phyloP scores from a whole-genome alignment of 1,140 invertebrate genomes.

The Venustaconcha ellipsiformis region DNA sequence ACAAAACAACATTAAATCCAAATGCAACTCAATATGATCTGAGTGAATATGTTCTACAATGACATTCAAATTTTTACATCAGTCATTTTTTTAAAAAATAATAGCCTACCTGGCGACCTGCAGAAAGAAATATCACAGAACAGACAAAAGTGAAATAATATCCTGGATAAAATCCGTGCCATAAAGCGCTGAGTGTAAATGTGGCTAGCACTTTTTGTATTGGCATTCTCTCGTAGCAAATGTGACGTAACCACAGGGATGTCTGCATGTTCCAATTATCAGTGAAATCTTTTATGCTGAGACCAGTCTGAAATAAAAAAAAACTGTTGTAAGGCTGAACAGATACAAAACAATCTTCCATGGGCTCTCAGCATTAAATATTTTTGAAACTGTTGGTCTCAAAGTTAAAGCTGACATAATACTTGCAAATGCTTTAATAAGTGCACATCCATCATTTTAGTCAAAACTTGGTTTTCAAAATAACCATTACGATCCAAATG shows the following conservation, averaged over 20 bases:
- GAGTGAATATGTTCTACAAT: too few relatives aligned
- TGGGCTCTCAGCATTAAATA: too few relatives aligned
- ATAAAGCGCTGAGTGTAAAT: conserved; percentile 89
- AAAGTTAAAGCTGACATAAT: too few relatives aligned
- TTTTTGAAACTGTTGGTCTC: too few relatives aligned
- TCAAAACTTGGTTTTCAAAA: too few relatives aligned
- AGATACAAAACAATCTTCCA: too few relatives aligned
- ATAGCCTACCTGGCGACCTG: conserved; percentile 74
- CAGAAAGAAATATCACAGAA: conserved; percentile 86
- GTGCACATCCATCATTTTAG: too few relatives aligned
- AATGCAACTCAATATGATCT: too few relatives aligned
- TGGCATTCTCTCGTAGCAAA: conserved; percentile 51
- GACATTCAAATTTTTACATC: too few relatives aligned
- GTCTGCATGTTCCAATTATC: conserved; percentile 60
- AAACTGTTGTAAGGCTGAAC: not conserved
- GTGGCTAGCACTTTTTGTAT: conserved; percentile 75
- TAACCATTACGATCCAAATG: too few relatives aligned
- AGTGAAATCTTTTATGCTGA: conserved; percentile 45
- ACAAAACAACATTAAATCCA: too few relatives aligned
- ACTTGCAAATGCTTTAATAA: too few relatives aligned
- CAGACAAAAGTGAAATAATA: conserved; percentile 95
- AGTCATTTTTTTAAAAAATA: conserved; percentile 64
- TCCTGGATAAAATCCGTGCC: conserved; percentile 96
- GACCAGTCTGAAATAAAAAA: conserved; percentile 38
- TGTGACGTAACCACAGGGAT: conserved; percentile 44